A percentile compares a stretch with the other conserved stretches of the same genome.
These are phyloP conservation scores for Esox niger DNA, from an alignment of 2,113 vertebrate species.

Conservation along the genomic window DNA sequence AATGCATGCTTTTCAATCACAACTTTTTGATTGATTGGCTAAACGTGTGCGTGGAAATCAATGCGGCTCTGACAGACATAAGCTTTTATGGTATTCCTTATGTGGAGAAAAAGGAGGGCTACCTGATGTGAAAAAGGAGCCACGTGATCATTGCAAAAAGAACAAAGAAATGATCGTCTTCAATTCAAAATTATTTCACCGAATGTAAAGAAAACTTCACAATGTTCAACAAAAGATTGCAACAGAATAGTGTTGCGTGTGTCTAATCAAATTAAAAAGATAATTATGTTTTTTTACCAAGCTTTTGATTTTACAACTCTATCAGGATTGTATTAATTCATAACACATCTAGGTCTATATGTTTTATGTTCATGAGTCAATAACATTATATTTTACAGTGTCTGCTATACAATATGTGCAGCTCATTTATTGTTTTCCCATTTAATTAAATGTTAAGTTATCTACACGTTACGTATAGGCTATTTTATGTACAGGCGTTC, in stretches of 20 bases:
- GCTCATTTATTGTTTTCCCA: background rate
- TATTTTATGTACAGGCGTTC: background rate
- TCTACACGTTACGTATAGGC: background rate
- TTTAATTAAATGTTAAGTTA: background rate
- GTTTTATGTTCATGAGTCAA: background rate
- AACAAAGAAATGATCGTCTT: background rate
- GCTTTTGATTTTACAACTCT: background rate
- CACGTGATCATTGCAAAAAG: conserved; percentile 2
- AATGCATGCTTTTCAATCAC: conserved; percentile 62
- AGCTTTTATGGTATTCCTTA: conserved; percentile 67
- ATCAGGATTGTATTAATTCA: background rate
- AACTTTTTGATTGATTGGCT: conserved; percentile 67
- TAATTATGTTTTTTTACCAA: background rate
- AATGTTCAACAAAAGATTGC: background rate
- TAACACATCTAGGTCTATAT: background rate
- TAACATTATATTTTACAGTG: background rate
- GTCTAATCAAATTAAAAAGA: background rate
- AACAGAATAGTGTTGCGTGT: background rate
- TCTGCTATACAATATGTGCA: too few relatives aligned
- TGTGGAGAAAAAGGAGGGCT: conserved; percentile 45
- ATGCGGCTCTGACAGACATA: conserved; percentile 50
- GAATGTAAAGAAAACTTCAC: background rate
- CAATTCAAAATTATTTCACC: background rate
- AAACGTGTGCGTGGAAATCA: conserved; percentile 60
- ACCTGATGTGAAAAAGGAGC: conserved; percentile 44